Conservation (phyloP, 2,113 vertebrate species). For the Cynoglossus semilaevis region DNA sequence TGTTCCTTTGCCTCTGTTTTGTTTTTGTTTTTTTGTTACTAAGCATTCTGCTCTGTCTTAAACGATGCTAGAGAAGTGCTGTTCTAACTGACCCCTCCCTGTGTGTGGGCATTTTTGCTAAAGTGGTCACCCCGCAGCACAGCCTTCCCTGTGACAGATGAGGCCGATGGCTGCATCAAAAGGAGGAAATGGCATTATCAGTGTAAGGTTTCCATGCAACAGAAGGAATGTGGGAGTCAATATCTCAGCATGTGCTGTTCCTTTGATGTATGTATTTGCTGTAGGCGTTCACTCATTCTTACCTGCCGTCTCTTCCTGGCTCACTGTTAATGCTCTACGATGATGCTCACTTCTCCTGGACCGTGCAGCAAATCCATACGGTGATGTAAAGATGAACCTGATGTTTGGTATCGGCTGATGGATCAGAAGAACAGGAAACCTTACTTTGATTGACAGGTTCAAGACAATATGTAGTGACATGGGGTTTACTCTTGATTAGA, state of each 20-base stretch:
- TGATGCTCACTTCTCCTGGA: conserved; percentile 21
- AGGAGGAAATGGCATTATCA: conserved; percentile 39
- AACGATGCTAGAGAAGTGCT: too few species aligned
- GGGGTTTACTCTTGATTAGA: too few species aligned
- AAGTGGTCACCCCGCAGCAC: conserved; percentile 15
- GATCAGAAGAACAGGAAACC: too few species aligned
- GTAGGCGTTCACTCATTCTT: conserved; percentile 50
- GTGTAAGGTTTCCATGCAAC: conserved; percentile 50
- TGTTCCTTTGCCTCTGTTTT: too few species aligned
- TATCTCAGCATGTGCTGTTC: conserved; percentile 39
- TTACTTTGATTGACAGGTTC: too few species aligned
- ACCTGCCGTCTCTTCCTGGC: conserved; percentile 41
- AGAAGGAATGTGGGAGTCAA: conserved; percentile 65
- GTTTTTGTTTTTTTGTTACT: too few species aligned
- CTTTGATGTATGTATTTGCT: conserved; percentile 44
- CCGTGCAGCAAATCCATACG: conserved; percentile 33
- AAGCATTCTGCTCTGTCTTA: too few species aligned
- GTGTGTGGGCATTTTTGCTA: not conserved
- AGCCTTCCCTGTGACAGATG: conserved; percentile 33
- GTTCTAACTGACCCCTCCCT: too few species aligned
- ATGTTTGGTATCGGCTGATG: not conserved
- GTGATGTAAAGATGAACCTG: conserved; percentile 21
- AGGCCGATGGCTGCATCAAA: conserved; percentile 39
- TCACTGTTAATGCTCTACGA: not conserved
- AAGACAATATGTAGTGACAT: too few species aligned